Evolutionary conservation across 1,140 invertebrate species (phyloP).

Genomic region (Arctopsyche grandis): DNA sequence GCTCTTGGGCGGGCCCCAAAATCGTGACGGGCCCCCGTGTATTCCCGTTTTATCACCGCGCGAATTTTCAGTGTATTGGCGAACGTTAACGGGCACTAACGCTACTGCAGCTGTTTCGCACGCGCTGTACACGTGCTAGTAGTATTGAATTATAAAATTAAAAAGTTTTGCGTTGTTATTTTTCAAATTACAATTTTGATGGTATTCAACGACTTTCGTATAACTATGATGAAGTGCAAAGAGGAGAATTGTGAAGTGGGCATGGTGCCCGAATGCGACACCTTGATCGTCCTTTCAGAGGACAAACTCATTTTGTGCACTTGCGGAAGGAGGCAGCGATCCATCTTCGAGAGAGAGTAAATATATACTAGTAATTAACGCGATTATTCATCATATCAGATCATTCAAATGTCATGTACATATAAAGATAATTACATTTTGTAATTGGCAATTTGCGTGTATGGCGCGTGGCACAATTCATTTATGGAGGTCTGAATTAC

Average conservation of each 20-base stretch:
- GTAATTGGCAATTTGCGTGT: no score
- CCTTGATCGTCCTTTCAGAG: conserved; percentile 64
- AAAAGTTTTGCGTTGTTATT: no score
- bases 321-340: conserved; percentile 63
- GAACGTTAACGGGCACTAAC: conserved; percentile 40
- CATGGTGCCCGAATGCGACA: conserved; percentile 65
- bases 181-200: no score
- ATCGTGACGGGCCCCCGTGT: neutral
- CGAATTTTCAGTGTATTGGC: conserved; percentile 41
- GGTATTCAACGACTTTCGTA: conserved; percentile 64
- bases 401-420: no score
- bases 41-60: conserved; percentile 35
- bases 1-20: conserved; percentile 11
- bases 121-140: neutral
- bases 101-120: neutral
- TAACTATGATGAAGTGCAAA: conserved; percentile 67
- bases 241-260: conserved; percentile 67
- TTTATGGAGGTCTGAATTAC: no score
- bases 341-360: conserved; percentile 65
- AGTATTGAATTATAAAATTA: neutral
- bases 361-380: conserved; percentile 25
- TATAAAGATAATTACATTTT: no score
- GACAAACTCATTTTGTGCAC: conserved; percentile 66
- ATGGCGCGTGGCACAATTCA: no score
- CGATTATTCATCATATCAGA: neutral